A percentile compares a stretch with the other conserved stretches of the same genome.
These are phyloP conservation scores for Chaetodon trifasciatus DNA, from an alignment of 2,797 vertebrate genomes.

Conservation along the genomic window DNA sequence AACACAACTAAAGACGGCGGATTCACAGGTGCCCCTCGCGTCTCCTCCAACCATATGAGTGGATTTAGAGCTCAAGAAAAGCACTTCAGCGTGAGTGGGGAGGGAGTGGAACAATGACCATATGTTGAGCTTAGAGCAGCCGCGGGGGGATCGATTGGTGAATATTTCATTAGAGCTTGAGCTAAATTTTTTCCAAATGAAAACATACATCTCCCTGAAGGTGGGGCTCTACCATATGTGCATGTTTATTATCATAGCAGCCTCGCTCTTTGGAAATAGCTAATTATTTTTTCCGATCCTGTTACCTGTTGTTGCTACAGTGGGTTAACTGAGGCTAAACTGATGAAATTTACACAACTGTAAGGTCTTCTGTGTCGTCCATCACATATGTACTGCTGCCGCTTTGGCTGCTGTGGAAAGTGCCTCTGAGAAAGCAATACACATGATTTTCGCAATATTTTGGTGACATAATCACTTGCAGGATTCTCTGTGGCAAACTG, in stretches of 20 bases:
- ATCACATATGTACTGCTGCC: background rate
- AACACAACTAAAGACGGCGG: conserved; percentile 36
- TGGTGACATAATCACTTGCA: no score
- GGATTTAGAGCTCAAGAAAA: conserved; percentile 52
- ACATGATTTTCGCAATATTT: no score
- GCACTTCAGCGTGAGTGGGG: conserved; percentile 39
- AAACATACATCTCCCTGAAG: conserved; percentile 80
- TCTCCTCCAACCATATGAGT: conserved; percentile 38
- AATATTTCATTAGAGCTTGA: conserved; percentile 81
- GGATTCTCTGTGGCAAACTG: no score
- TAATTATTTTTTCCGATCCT: conserved; percentile 69
- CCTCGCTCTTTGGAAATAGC: conserved; percentile 57
- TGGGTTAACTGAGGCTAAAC: conserved; percentile 55
- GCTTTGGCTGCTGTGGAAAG: no score
- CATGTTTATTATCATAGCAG: conserved; percentile 78
- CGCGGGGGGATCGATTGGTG: conserved; percentile 69
- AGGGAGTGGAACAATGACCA: conserved; percentile 77
- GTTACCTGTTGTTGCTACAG: conserved; percentile 63
- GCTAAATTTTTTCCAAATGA: conserved; percentile 79
- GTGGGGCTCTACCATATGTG: conserved; percentile 75
- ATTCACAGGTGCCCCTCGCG: conserved; percentile 45
- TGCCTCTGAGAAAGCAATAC: background rate
- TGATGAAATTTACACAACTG: conserved; percentile 16
- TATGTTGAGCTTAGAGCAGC: conserved; percentile 75
- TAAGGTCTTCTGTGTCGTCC: background rate